These are phyloP conservation scores for Helicolenus hilgendorfi DNA, from an alignment of 2,797 vertebrate genomes.

Conservation along the genomic window DNA sequence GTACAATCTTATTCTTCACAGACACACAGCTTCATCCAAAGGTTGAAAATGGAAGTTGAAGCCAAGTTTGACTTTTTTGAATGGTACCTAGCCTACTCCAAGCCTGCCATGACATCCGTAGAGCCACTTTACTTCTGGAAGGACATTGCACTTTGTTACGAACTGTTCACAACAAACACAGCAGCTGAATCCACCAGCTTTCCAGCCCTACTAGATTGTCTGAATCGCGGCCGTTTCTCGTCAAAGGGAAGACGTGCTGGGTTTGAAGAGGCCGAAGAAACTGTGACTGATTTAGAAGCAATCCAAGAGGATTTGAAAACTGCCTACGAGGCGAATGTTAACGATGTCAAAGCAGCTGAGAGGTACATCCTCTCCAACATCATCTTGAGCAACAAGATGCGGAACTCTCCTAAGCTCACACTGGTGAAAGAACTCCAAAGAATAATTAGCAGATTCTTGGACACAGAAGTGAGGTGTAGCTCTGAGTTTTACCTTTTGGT, in stretches of 20 bases:
- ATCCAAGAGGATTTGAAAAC: neutral
- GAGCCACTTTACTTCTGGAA: conserved; percentile 42
- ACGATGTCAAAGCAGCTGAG: conserved; percentile 5
- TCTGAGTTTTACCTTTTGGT: conserved; percentile 61
- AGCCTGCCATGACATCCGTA: fast-evolving
- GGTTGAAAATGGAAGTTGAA: neutral
- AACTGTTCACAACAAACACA: neutral
- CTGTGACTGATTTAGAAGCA: neutral
- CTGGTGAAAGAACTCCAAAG: neutral
- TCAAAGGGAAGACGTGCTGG: neutral
- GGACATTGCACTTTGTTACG: neutral
- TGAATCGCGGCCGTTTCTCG: neutral
- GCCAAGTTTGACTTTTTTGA: conserved; percentile 54
- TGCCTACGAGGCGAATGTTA: neutral
- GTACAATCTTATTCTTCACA: fast-evolving
- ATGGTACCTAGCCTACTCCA: conserved; percentile 56
- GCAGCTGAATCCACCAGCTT: conserved; percentile 53
- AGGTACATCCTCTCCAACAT: conserved; percentile 67
- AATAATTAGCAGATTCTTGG: conserved; percentile 10
- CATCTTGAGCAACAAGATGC: conserved; percentile 50
- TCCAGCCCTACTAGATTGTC: conserved; percentile 35
- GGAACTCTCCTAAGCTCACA: neutral
- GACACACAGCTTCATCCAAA: fast-evolving
- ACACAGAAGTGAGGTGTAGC: fast-evolving
- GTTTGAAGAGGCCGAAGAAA: neutral